phyloP scores from a whole-genome alignment of 2,113 vertebrate genomes.

The Rhombomys opimus region DNA sequence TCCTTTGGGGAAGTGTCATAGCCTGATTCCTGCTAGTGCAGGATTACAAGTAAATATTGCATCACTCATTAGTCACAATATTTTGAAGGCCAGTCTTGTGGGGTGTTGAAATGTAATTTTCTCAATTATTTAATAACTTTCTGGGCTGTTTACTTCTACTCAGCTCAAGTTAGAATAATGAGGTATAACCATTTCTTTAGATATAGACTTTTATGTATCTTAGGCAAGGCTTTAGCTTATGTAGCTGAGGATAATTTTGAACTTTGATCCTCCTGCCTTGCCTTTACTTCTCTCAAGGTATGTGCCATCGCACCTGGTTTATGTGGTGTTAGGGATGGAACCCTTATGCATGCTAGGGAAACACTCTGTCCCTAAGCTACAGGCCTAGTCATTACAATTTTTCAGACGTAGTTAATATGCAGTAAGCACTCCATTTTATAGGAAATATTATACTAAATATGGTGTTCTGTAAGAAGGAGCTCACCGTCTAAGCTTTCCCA shows the following conservation, averaged over 20 bases:
- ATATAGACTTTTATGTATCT: neutral
- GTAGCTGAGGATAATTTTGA: neutral
- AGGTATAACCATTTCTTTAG: constrained; percentile 47
- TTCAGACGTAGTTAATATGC: constrained; percentile 16
- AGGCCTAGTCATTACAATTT: neutral
- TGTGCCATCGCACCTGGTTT: neutral
- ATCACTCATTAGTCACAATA: neutral
- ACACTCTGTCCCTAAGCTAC: neutral
- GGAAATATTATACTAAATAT: neutral
- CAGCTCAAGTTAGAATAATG: neutral
- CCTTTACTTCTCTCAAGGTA: neutral
- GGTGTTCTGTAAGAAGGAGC: neutral
- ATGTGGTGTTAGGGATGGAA: neutral
- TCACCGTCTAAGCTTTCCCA: neutral
- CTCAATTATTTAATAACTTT: constrained; percentile 38
- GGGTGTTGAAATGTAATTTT: constrained; percentile 43
- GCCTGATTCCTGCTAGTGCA: neutral
- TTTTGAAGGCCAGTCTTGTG: constrained; percentile 31
- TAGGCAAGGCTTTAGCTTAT: neutral
- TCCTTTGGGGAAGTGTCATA: constrained; percentile 10
- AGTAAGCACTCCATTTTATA: neutral
- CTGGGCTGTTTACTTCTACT: constrained; percentile 22
- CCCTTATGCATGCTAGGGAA: neutral
- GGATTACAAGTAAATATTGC: neutral
- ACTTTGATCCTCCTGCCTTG: neutral